phyloP scores from a whole-genome alignment of 2,797 vertebrate genomes.

The Fundulus diaphanus region DNA sequence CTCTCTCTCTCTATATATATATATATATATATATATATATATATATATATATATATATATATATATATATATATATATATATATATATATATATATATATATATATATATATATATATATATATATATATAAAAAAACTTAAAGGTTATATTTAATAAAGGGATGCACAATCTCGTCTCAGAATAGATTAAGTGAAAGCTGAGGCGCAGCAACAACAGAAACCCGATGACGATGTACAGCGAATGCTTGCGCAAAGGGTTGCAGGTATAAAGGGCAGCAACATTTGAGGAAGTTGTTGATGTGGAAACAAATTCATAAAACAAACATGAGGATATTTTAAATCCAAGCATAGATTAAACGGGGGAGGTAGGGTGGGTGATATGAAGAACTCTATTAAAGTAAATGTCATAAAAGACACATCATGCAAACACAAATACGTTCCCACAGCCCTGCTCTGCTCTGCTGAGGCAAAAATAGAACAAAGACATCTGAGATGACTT shows the following conservation, averaged over 20 bases:
- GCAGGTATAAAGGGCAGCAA: constrained; percentile 4
- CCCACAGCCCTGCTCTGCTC: background rate
- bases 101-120: too few species aligned
- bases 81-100: too few species aligned
- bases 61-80: too few species aligned
- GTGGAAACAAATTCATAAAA: constrained; percentile 6
- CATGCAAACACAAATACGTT: background rate
- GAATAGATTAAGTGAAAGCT: constrained; percentile 27
- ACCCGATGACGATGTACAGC: background rate
- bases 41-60: too few species aligned
- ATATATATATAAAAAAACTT: too few species aligned
- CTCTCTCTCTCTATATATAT: too few species aligned
- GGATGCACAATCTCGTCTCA: too few species aligned
- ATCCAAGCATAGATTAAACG: background rate
- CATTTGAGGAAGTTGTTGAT: constrained; percentile 8
- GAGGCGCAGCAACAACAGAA: constrained; percentile 44
- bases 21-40: too few species aligned
- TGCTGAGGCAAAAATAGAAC: constrained; percentile 31
- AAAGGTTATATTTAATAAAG: too few species aligned
- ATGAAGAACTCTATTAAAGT: background rate
- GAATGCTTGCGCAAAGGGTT: background rate
- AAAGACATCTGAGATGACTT: constrained; percentile 34
- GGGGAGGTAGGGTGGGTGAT: background rate
- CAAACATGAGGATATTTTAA: background rate
- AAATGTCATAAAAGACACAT: background rate